Conservation (phyloP, 2,113 vertebrate genomes). For the Gallinago media region DNA sequence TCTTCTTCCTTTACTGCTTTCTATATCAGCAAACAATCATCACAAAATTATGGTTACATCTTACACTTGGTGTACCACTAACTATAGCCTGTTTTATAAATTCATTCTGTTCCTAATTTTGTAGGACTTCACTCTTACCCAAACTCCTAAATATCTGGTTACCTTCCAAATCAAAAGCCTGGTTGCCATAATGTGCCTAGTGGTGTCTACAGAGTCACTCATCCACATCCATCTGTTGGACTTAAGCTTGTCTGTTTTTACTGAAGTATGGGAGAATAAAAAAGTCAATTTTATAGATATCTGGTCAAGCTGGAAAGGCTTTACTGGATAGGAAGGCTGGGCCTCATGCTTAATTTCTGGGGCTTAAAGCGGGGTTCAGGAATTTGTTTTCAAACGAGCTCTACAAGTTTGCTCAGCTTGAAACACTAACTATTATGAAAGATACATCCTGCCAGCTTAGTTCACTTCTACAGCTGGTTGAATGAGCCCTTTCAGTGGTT, state of each 20-base stretch:
- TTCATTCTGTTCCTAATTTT: not conserved
- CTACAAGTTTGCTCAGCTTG: not conserved
- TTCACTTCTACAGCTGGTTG: not conserved
- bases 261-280: not conserved
- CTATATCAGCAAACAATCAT: not conserved
- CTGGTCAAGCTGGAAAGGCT: not conserved
- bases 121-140: not conserved
- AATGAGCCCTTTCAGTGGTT: not conserved
- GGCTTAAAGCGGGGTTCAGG: not conserved
- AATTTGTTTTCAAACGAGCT: conserved; percentile 31
- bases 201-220: not conserved
- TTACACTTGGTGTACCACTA: not conserved
- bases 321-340: not conserved
- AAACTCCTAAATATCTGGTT: not conserved
- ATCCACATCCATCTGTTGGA: not conserved
- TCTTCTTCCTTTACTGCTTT: not conserved
- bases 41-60: not conserved
- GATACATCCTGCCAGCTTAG: not conserved
- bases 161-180: not conserved
- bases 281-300: not conserved
- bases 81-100: not conserved
- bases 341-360: not conserved
- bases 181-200: not conserved
- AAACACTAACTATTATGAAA: not conserved
- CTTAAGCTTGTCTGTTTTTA: not conserved